Conservation (phyloP, 2,113 vertebrate genomes). For the Nanger granti region DNA sequence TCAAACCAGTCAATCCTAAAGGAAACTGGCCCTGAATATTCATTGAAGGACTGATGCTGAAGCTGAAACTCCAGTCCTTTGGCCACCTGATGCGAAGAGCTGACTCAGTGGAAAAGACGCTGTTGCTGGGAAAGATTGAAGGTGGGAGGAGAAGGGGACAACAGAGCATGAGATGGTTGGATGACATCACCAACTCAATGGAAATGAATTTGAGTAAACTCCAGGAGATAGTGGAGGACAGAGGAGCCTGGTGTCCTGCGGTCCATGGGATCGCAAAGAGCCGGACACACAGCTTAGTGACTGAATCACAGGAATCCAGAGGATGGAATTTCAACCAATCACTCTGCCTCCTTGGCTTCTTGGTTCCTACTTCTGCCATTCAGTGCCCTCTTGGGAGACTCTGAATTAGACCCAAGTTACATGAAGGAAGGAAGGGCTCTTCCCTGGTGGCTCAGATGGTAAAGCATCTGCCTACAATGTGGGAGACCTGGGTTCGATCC, state of each 20-base stretch:
- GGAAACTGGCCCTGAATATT: not conserved
- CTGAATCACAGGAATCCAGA: not conserved
- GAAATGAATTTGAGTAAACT: not conserved
- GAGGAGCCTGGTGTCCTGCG: not conserved
- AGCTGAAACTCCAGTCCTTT: not conserved
- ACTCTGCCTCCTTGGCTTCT: too few relatives aligned
- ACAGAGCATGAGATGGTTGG: not conserved
- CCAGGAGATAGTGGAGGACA: not conserved
- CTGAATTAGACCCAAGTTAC: not conserved
- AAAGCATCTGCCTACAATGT: too few relatives aligned
- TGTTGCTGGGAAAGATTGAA: not conserved
- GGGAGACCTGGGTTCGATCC: too few relatives aligned
- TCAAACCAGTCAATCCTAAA: not conserved
- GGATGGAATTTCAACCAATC: not conserved
- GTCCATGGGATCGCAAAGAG: rapidly evolving
- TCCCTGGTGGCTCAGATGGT: too few relatives aligned
- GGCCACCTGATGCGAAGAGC: not conserved
- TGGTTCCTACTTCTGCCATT: not conserved
- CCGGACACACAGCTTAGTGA: not conserved
- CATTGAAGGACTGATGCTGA: not conserved
- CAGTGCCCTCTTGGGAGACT: not conserved
- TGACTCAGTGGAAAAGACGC: not conserved
- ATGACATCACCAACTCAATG: not conserved
- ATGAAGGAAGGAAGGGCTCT: too few relatives aligned
- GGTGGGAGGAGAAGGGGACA: not conserved